Conservation (phyloP, 2,113 vertebrate genomes). For the Andinoacara biseriatus region DNA sequence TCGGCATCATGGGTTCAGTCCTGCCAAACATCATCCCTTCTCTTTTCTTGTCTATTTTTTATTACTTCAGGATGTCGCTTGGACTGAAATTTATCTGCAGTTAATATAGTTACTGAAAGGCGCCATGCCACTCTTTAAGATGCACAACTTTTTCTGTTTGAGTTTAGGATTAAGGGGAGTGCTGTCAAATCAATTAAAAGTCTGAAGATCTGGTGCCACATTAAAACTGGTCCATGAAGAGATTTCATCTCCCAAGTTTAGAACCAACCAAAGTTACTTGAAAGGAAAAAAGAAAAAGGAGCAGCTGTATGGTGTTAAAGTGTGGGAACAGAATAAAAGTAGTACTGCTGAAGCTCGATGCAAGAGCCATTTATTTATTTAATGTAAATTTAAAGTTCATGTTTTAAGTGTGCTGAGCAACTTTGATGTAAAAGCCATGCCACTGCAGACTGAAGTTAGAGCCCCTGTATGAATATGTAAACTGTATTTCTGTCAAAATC, state of each 20-base stretch:
- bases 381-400: conserved; percentile 45
- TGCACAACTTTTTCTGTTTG: neutral
- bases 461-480: neutral
- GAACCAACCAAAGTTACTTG: conserved; percentile 61
- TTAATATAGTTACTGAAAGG: conserved; percentile 3
- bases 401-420: conserved; percentile 25
- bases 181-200: conserved; percentile 25
- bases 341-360: conserved; percentile 30
- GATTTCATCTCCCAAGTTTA: conserved; percentile 19
- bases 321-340: neutral
- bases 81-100: neutral
- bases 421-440: conserved; percentile 24
- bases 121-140: neutral
- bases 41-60: conserved; percentile 36
- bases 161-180: conserved; percentile 1
- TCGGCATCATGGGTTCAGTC: conserved; percentile 36
- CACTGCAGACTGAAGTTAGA: conserved; percentile 7
- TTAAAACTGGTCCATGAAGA: conserved; percentile 30
- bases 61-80: conserved; percentile 18
- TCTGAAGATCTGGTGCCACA: conserved; percentile 44
- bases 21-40: conserved; percentile 28
- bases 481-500: conserved; percentile 8
- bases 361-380: conserved; percentile 67
- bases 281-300: conserved; percentile 18
- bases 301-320: conserved; percentile 29